Percentiles rank a stretch among this genome's conserved stretches.
phyloP scores from a whole-genome alignment of 2,797 vertebrate genomes.

The Oreortyx pictus region DNA sequence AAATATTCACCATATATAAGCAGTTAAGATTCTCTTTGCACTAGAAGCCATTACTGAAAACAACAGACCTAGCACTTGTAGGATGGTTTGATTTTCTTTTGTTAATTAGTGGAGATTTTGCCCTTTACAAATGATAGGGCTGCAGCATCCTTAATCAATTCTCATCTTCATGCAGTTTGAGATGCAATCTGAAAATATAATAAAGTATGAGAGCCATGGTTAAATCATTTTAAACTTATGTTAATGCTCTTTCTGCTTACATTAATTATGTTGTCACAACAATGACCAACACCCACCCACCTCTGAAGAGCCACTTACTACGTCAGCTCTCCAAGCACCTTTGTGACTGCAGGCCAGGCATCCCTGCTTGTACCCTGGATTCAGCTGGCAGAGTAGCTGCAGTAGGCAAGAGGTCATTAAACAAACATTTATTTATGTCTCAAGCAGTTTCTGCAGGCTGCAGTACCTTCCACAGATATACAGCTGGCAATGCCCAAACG shows the following conservation, averaged over 20 bases:
- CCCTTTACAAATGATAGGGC: not conserved
- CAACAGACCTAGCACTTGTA: not conserved
- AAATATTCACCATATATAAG: not conserved
- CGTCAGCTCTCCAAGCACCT: not conserved
- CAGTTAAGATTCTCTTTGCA: not conserved
- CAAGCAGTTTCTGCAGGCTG: not conserved
- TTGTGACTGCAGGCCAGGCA: not conserved
- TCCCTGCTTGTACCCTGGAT: not conserved
- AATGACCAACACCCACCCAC: not conserved
- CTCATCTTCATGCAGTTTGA: not conserved
- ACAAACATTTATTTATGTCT: not conserved
- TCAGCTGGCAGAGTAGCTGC: not conserved
- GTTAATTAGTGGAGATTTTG: not conserved
- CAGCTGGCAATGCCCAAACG: not conserved
- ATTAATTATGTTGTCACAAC: not conserved
- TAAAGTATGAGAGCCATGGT: not conserved
- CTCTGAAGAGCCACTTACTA: not conserved
- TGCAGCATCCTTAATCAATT: not conserved
- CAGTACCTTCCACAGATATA: not conserved
- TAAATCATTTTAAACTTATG: not conserved
- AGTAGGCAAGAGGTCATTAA: not conserved
- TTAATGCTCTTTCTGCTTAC: not conserved
- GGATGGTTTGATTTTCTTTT: not conserved
- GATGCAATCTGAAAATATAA: not conserved
- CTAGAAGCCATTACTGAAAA: not conserved